Percentiles rank a stretch among this genome's conserved stretches.
phyloP scores from a whole-genome alignment of 2,888 invertebrate species.

The Ornithoptera alexandrae region DNA sequence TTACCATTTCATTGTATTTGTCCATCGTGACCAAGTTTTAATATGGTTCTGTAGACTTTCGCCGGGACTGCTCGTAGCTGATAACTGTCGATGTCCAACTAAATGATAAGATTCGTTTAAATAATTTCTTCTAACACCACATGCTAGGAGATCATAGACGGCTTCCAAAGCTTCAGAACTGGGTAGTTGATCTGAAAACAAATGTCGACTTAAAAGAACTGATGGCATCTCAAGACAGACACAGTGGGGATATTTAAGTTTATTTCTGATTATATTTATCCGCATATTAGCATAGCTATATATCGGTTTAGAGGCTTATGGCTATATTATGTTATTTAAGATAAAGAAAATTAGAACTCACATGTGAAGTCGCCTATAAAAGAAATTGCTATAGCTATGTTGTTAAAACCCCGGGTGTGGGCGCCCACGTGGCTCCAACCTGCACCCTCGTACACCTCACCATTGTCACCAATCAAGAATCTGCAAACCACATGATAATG shows the following conservation, averaged over 20 bases:
- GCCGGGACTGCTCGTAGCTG: constrained; percentile 77
- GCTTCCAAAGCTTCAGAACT: constrained; percentile 62
- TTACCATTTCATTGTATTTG: constrained; percentile 21
- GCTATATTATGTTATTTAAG: background rate
- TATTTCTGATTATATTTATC: no score
- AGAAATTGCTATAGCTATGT: constrained; percentile 75
- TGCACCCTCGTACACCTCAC: constrained; percentile 60
- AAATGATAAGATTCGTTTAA: constrained; percentile 68
- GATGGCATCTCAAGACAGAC: background rate
- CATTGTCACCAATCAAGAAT: constrained; percentile 81
- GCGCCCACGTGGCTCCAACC: constrained; percentile 64
- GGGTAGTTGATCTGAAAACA: constrained; percentile 61
- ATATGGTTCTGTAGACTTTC: constrained; percentile 70
- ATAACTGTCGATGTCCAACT: constrained; percentile 79
- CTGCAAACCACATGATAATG: constrained; percentile 49
- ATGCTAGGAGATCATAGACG: constrained; percentile 68
- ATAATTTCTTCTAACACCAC: constrained; percentile 66
- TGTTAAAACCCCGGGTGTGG: constrained; percentile 78
- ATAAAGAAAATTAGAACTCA: constrained; percentile 38
- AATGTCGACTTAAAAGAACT: background rate
- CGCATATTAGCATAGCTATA: no score
- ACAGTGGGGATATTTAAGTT: background rate
- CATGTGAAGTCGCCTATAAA: constrained; percentile 80
- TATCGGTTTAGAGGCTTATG: no score
- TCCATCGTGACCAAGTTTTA: constrained; percentile 72